Evolutionary conservation across 2,797 vertebrate genomes (phyloP).

Genomic region (Squalus acanthias): DNA sequence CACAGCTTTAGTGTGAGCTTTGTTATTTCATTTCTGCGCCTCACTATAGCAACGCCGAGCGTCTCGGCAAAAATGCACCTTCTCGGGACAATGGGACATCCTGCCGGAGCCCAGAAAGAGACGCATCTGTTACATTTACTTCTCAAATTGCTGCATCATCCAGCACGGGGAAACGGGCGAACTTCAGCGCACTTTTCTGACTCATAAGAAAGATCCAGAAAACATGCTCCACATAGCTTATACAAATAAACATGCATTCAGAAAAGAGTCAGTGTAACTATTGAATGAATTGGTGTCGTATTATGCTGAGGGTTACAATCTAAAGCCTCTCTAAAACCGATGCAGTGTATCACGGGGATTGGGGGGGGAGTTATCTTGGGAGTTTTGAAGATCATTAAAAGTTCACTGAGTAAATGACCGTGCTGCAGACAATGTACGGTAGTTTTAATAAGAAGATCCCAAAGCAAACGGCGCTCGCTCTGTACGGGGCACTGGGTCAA

Average conservation of each 20-base stretch:
- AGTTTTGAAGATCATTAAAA: not conserved
- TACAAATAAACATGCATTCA: not conserved
- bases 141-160: constrained; percentile 32
- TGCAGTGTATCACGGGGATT: not conserved
- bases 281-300: not conserved
- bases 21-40: constrained; percentile 78
- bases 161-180: not conserved
- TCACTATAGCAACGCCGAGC: constrained; percentile 93
- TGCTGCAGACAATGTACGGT: not conserved
- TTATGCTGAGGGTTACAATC: not conserved
- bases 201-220: not conserved
- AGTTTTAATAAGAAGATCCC: not conserved
- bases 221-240: not conserved
- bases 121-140: constrained; percentile 58
- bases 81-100: constrained; percentile 82
- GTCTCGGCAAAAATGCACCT: constrained; percentile 84
- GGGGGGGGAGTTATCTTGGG: not conserved
- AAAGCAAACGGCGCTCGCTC: not conserved
- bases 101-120: constrained; percentile 58
- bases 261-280: not conserved
- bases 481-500: not conserved
- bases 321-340: not conserved
- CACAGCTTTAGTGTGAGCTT: constrained; percentile 66
- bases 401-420: not conserved
- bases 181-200: not conserved